These are phyloP conservation scores for Phocoena sinus DNA, from an alignment of 2,113 vertebrate species.

Conservation along the genomic window DNA sequence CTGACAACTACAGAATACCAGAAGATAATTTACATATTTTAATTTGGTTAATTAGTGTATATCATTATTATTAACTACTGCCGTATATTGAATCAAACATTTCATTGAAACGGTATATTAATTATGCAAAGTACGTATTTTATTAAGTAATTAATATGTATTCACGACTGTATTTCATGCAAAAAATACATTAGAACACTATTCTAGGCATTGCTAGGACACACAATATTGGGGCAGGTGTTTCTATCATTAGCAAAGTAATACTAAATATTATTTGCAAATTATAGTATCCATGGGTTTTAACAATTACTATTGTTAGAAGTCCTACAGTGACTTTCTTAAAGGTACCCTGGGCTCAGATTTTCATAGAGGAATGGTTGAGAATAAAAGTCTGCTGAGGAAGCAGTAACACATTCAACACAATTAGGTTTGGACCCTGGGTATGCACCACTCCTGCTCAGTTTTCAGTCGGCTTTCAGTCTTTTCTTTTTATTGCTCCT, in stretches of 20 bases:
- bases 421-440: neutral
- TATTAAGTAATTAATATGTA: neutral
- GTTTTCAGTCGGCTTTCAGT: neutral
- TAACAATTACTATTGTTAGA: neutral
- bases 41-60: neutral
- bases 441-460: neutral
- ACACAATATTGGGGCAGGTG: neutral
- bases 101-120: neutral
- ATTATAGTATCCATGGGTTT: neutral
- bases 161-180: neutral
- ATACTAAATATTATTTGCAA: neutral
- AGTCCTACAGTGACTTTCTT: neutral
- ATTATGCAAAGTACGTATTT: neutral
- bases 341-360: neutral
- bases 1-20: neutral
- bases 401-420: neutral
- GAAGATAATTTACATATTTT: slow-evolving; percentile 45
- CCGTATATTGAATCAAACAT: neutral
- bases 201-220: neutral
- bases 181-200: neutral
- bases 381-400: neutral
- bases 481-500: neutral
- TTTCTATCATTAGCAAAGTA: neutral
- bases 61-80: neutral
- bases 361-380: neutral